phyloP scores from a whole-genome alignment of 2,113 vertebrate species.

The Salminus brasiliensis region DNA sequence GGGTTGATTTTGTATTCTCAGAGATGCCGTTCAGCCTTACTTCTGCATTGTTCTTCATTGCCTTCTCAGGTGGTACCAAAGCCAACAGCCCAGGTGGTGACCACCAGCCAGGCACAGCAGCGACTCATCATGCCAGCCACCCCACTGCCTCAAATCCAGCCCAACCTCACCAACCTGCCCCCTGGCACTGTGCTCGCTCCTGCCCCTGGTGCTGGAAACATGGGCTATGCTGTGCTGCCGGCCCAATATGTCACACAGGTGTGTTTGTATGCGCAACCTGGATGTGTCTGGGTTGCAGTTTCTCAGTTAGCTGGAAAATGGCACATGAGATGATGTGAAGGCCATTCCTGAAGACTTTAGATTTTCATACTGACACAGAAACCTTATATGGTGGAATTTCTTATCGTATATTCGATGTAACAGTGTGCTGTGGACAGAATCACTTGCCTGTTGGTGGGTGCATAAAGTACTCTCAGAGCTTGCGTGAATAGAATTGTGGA shows the following conservation, averaged over 20 bases:
- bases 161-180: slow-evolving; percentile 94
- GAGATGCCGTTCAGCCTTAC: background rate
- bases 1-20: background rate
- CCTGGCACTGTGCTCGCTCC: slow-evolving; percentile 92
- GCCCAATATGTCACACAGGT: slow-evolving; percentile 98
- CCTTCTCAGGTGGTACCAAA: slow-evolving; percentile 87
- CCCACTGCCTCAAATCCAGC: slow-evolving; percentile 93
- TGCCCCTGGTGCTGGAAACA: slow-evolving; percentile 87
- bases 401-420: too few species aligned
- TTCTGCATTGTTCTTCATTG: background rate
- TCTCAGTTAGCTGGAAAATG: too few species aligned
- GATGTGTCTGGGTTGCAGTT: background rate
- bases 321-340: background rate
- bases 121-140: slow-evolving; percentile 98
- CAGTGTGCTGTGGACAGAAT: too few species aligned
- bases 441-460: too few species aligned
- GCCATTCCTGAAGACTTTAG: too few species aligned
- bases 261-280: slow-evolving; percentile 31
- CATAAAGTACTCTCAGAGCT: too few species aligned
- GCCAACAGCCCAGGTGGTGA: slow-evolving; percentile 86
- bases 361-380: too few species aligned
- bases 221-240: slow-evolving; percentile 94
- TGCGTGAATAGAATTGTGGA: background rate
- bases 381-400: too few species aligned
- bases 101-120: slow-evolving; percentile 89